Base-by-base conservation (phyloP, 2,888 invertebrate species). In the Phortica magna region DNA sequence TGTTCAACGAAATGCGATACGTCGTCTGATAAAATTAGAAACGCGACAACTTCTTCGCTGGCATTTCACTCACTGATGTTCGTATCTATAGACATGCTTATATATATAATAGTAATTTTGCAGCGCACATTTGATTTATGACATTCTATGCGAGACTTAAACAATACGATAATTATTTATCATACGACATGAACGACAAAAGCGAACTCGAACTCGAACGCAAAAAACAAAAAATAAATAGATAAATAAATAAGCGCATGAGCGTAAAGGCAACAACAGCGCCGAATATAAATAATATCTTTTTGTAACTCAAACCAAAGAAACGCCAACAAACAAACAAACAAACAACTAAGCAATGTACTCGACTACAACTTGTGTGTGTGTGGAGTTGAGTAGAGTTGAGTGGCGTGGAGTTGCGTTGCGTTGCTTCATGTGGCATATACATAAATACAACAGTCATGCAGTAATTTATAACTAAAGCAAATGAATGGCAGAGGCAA, bases 121-220 rank as follows among this genome's bases (percentile, higher is more conserved):
- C 65, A 74, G 77, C 73, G 75, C 22, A 61, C 61, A 22, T 19
- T 76, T 81, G 81, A 81, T 81, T 81, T 81, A 81, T 79, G 81
- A 81, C 77, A 81, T 75, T 81, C 75, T 76, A 81, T 81, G 78
- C 77, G 81, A 81, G 81, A 81, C 80, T 81, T 80, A 77, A 81
- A 81, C 80, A 81, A 81, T 81, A 81, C 81, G 81, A 81, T 81
- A 81, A 81, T 81, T 81, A 81, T 81, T 81, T 81, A 81, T 81
- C 81, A 80, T 70, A 64, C 22, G 61, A 61, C 48, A 48, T 48
- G 48, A 48, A 48, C 61, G 59, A 61, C 59, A 19, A 61, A 7
- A 10, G 7, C 19, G 61, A 22, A n/a, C n/a, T n/a, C 61, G 61
- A 22, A 7, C 7, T 9, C 17, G 19, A 61, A 19, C 1, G 19